These are phyloP conservation scores for Clarias batrachus DNA, from an alignment of 2,113 vertebrate species.

Conservation along the genomic window DNA sequence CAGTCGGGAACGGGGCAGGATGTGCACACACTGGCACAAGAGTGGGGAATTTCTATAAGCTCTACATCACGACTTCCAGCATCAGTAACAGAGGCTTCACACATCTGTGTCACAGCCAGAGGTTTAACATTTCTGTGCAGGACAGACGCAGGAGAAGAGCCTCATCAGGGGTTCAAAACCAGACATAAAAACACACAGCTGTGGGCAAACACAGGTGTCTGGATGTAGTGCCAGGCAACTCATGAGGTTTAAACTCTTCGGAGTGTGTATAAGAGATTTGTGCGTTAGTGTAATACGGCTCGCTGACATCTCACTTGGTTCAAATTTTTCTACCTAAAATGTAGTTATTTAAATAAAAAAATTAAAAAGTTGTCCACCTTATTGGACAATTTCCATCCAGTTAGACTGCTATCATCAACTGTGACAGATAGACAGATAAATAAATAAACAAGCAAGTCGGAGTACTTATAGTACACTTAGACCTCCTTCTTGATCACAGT, in stretches of 20 bases:
- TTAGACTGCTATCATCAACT: background rate
- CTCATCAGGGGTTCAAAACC: background rate
- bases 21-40: background rate
- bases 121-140: background rate
- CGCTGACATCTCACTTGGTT: background rate
- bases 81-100: constrained; percentile 14
- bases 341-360: background rate
- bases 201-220: constrained; percentile 47
- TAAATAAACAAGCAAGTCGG: background rate
- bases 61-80: background rate
- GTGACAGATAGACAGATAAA: background rate
- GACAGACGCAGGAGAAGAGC: background rate
- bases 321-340: background rate
- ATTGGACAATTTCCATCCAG: background rate
- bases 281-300: background rate
- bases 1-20: background rate
- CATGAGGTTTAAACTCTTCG: constrained; percentile 25
- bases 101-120: constrained; percentile 9
- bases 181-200: constrained; percentile 28
- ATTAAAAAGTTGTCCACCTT: background rate
- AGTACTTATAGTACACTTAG: background rate
- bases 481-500: constrained; percentile 29
- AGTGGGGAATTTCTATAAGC: constrained; percentile 31
- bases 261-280: constrained; percentile 56
- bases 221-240: constrained; percentile 1